These are phyloP conservation scores for Cheiracanthium punctorium DNA, from an alignment of 2,888 invertebrate genomes.

Conservation along the genomic window DNA sequence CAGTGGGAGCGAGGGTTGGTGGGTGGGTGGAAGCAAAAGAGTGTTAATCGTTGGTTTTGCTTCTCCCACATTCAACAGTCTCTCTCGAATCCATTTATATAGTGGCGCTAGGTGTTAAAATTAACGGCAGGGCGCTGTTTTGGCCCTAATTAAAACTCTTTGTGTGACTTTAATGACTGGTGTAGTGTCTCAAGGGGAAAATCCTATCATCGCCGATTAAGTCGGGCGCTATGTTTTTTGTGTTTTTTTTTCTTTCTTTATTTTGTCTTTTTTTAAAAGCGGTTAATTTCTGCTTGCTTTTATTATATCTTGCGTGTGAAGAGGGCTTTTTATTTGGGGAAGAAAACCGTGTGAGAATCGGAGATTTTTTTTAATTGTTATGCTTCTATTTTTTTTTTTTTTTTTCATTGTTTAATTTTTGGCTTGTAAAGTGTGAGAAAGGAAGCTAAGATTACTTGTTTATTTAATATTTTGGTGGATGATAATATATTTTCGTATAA, in stretches of 20 bases:
- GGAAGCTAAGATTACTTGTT: not conserved
- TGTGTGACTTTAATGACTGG: conserved; percentile 66
- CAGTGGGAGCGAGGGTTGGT: not conserved
- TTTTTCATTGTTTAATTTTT: conserved; percentile 11
- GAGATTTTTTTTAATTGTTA: conserved; percentile 18
- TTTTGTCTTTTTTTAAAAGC: no score
- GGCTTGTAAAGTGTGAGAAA: not conserved
- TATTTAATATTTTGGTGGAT: not conserved
- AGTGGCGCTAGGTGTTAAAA: conserved; percentile 57
- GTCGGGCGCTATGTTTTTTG: conserved; percentile 26
- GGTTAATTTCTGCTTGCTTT: conserved; percentile 49
- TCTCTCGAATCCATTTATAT: conserved; percentile 54
- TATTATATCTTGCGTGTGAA: conserved; percentile 15
- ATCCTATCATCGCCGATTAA: conserved; percentile 57
- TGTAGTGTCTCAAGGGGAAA: conserved; percentile 53
- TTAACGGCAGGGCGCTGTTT: conserved; percentile 59
- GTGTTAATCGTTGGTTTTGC: conserved; percentile 18
- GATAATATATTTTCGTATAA: not conserved
- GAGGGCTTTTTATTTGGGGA: not conserved
- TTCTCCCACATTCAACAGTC: conserved; percentile 5
- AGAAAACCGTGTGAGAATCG: not conserved
- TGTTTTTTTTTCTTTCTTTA: no score
- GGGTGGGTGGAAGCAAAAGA: not conserved
- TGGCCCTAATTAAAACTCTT: conserved; percentile 65
- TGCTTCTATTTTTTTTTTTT: not conserved